phyloP scores from a whole-genome alignment of 2,797 vertebrate genomes.

The Eospalax fontanierii region DNA sequence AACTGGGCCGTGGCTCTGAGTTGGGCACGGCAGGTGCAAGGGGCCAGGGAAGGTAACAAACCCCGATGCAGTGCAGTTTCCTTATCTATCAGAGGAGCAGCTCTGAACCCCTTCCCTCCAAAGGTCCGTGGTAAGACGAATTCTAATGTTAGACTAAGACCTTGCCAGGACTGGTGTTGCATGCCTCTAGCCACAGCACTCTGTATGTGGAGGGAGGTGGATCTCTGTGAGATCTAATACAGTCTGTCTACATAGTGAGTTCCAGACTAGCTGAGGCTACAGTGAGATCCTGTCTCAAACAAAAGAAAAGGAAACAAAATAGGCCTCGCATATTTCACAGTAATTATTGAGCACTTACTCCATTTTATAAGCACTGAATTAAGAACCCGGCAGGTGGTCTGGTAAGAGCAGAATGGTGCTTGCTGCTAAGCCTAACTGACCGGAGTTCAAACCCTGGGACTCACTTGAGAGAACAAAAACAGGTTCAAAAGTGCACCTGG shows the following conservation, averaged over 20 bases:
- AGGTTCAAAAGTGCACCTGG: background rate
- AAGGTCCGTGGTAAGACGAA: background rate
- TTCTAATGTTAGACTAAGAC: constrained; percentile 6
- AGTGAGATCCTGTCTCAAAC: too few relatives aligned
- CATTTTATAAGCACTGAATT: background rate
- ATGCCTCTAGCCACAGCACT: too few relatives aligned
- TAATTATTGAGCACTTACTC: background rate
- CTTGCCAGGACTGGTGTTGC: background rate
- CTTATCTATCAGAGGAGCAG: background rate
- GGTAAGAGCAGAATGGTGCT: too few relatives aligned
- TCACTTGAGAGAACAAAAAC: background rate
- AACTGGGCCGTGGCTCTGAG: background rate
- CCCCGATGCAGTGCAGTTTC: background rate
- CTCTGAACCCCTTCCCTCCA: background rate
- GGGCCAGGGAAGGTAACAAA: background rate
- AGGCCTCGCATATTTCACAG: background rate
- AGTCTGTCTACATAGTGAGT: too few relatives aligned
- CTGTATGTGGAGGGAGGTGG: too few relatives aligned
- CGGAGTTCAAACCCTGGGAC: background rate
- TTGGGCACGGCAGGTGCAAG: background rate
- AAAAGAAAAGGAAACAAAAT: too few relatives aligned
- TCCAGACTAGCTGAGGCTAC: too few relatives aligned
- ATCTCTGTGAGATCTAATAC: too few relatives aligned
- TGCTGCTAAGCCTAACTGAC: background rate
- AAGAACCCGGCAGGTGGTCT: background rate